Percentiles rank a stretch among this genome's conserved stretches.
Evolutionary conservation across 2,888 invertebrate species (phyloP).

Genomic region (Bursaphelenchus okinawaensis): DNA sequence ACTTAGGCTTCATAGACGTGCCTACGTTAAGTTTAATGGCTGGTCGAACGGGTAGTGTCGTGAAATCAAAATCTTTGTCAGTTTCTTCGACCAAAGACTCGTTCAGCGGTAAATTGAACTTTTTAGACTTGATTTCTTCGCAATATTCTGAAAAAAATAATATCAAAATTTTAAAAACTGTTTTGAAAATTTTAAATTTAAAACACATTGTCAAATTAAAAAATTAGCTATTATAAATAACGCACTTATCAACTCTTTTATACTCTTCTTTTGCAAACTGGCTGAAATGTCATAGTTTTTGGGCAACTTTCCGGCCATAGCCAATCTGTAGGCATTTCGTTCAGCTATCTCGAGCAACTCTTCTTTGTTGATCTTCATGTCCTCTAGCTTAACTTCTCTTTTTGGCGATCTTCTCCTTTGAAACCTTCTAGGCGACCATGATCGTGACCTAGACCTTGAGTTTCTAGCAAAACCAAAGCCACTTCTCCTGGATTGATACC

Average conservation of each 20-base stretch:
- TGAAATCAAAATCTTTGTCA: constrained; percentile 6
- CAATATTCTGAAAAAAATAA: constrained; percentile 6
- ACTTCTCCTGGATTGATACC: constrained; percentile 7
- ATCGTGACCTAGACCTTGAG: background rate
- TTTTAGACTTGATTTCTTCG: background rate
- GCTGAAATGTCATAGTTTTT: constrained; percentile 31
- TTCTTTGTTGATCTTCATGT: constrained; percentile 38
- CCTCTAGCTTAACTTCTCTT: constrained; percentile 3
- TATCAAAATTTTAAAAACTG: background rate
- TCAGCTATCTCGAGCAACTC: constrained; percentile 44
- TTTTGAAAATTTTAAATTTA: too few species aligned
- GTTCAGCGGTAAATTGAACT: constrained; percentile 5
- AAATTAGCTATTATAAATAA: background rate
- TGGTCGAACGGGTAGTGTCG: constrained; percentile 2
- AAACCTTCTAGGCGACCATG: constrained; percentile 6
- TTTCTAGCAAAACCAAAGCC: background rate
- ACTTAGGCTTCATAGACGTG: background rate
- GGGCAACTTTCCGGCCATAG: constrained; percentile 30
- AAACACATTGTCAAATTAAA: too few species aligned
- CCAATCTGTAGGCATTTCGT: constrained; percentile 34
- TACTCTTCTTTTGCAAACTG: constrained; percentile 30
- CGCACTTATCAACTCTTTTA: constrained; percentile 23
- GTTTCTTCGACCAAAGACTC: background rate
- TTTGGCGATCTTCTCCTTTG: background rate
- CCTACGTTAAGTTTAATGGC: constrained; percentile 6